phyloP scores from a whole-genome alignment of 92 coral and sea anemone species.

The Parazoanthus atlanticus region DNA sequence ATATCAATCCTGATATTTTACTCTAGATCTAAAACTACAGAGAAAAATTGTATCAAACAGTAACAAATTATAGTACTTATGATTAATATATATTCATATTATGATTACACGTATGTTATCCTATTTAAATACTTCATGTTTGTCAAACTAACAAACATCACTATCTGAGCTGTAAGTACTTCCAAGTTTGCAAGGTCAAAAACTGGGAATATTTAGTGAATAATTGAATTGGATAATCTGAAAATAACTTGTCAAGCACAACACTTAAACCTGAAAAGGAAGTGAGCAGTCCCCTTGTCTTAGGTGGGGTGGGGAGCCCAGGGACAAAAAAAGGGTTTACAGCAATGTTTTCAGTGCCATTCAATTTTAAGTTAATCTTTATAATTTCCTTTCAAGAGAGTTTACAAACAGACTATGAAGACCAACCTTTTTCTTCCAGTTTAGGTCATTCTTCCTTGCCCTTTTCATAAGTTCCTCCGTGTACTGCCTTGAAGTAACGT shows the following conservation, averaged over 20 bases:
- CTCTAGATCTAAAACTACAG: no score
- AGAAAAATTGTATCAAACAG: no score
- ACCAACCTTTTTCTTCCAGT: conserved; percentile 46
- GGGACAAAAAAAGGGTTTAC: background rate
- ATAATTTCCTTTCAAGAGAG: background rate
- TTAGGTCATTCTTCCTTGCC: conserved; percentile 41
- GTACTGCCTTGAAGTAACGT: conserved; percentile 53
- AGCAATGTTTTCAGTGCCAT: background rate
- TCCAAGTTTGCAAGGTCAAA: background rate
- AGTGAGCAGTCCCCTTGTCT: background rate
- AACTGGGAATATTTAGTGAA: background rate
- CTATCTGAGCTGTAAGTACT: background rate
- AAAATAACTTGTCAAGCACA: background rate
- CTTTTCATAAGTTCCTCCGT: conserved; percentile 48
- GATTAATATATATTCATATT: no score
- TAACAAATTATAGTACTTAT: no score
- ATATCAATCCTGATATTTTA: no score
- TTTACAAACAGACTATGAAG: background rate
- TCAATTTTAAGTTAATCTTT: background rate
- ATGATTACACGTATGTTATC: no score
- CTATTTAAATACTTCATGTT: no score
- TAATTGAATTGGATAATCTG: no score
- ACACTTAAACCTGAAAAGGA: background rate
- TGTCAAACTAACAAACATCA: background rate
- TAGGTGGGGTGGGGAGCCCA: background rate